Percentiles rank a stretch among this genome's conserved stretches.
Evolutionary conservation across 64 coral and sea anemone species (phyloP).

Genomic region (Acropora tenuis): DNA sequence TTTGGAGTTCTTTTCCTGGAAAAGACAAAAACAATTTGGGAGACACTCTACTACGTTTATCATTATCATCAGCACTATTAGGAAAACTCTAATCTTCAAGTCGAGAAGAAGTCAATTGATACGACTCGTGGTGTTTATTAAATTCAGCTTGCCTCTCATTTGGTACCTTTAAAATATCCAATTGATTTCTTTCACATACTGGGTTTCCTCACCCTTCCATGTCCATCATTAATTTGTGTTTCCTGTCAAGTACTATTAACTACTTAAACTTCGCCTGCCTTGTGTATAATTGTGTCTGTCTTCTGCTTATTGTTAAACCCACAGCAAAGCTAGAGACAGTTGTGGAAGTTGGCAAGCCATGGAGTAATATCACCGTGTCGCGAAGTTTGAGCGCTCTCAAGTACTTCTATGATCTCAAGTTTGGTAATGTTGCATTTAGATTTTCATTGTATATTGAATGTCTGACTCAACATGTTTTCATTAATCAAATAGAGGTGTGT

Average conservation of each 20-base stretch:
- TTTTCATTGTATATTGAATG: background rate
- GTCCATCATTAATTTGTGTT: background rate
- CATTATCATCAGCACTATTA: too few species aligned
- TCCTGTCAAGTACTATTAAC: background rate
- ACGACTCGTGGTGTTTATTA: too few species aligned
- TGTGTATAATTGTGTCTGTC: background rate
- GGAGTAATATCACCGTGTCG: slow-evolving; percentile 74
- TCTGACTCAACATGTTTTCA: background rate
- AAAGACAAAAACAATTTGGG: too few species aligned
- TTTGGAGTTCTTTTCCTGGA: too few species aligned
- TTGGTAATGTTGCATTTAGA: slow-evolving; percentile 59
- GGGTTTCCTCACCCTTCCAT: background rate
- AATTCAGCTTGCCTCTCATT: too few species aligned
- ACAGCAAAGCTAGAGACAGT: slow-evolving; percentile 84
- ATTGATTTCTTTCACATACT: background rate
- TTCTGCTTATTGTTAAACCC: background rate
- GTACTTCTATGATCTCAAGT: slow-evolving; percentile 91
- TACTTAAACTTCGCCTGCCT: background rate
- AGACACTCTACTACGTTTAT: too few species aligned
- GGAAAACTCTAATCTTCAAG: too few species aligned
- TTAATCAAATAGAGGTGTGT: too few species aligned
- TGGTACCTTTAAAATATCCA: too few species aligned
- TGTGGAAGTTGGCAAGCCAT: slow-evolving; percentile 73
- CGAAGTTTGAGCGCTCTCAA: slow-evolving; percentile 85
- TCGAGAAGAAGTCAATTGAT: too few species aligned